A percentile compares a stretch with the other conserved stretches of the same genome.
Conservation (phyloP, 2,888 invertebrate species). For the Agrochola circellaris region DNA sequence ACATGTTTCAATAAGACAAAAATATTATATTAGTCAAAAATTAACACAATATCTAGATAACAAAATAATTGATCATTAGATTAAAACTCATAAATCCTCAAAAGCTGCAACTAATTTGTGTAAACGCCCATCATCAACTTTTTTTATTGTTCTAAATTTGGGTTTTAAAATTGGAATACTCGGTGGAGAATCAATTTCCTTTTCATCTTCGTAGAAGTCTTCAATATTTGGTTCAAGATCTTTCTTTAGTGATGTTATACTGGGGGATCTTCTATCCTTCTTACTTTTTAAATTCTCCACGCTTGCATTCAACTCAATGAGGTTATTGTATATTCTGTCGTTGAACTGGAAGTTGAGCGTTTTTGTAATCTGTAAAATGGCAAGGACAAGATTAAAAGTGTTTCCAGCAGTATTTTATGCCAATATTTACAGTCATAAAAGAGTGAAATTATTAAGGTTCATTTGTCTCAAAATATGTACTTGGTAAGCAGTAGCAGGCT, state of each 20-base stretch:
- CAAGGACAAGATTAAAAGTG: background rate
- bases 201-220: slow-evolving; percentile 84
- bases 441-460: background rate
- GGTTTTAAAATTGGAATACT: slow-evolving; percentile 78
- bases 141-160: slow-evolving; percentile 80
- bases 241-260: slow-evolving; percentile 72
- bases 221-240: slow-evolving; percentile 88
- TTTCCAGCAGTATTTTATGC: background rate
- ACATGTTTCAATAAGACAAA: slow-evolving; percentile 28
- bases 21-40: slow-evolving; percentile 60
- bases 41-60: slow-evolving; percentile 52
- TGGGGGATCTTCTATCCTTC: slow-evolving; percentile 73
- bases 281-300: slow-evolving; percentile 74
- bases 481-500: too few species aligned
- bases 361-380: slow-evolving; percentile 83
- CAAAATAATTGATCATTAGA: slow-evolving; percentile 45
- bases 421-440: background rate
- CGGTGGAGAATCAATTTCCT: slow-evolving; percentile 79
- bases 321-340: slow-evolving; percentile 86
- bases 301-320: slow-evolving; percentile 86
- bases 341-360: slow-evolving; percentile 87
- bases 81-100: slow-evolving; percentile 82
- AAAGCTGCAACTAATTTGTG: slow-evolving; percentile 82
- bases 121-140: slow-evolving; percentile 78
- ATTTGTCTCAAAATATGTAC: background rate